phyloP scores from a whole-genome alignment of 2,113 vertebrate species.

The Edolisoma coerulescens region DNA sequence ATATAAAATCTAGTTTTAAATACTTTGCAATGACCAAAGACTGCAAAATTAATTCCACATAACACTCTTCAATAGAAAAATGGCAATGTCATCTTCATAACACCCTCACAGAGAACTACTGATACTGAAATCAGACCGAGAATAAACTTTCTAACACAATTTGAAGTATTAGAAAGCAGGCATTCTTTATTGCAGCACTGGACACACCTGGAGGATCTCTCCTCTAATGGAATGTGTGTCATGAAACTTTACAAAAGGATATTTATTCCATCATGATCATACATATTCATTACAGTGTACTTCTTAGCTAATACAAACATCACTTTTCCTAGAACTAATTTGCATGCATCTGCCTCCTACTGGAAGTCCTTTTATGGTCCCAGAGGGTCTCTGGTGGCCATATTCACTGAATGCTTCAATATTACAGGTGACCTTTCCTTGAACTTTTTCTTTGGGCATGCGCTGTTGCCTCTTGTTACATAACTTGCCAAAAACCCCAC shows the following conservation, averaged over 20 bases:
- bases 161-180: background rate
- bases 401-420: background rate
- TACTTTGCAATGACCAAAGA: background rate
- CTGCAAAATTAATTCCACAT: background rate
- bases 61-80: background rate
- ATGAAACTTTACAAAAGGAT: background rate
- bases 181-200: background rate
- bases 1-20: background rate
- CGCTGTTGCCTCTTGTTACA: too few relatives aligned
- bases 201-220: background rate
- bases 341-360: background rate
- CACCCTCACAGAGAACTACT: background rate
- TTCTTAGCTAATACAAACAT: background rate
- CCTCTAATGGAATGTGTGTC: background rate
- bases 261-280: too few relatives aligned
- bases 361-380: background rate
- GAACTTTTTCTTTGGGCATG: background rate
- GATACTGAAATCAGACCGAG: background rate
- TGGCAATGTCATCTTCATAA: background rate
- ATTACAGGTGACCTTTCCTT: background rate
- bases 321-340: background rate
- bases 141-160: background rate
- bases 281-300: too few relatives aligned
- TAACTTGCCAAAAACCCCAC: too few relatives aligned
- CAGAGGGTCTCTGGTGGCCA: background rate